phyloP scores from a whole-genome alignment of 2,888 invertebrate genomes.

The Camptogramma bilineatum region DNA sequence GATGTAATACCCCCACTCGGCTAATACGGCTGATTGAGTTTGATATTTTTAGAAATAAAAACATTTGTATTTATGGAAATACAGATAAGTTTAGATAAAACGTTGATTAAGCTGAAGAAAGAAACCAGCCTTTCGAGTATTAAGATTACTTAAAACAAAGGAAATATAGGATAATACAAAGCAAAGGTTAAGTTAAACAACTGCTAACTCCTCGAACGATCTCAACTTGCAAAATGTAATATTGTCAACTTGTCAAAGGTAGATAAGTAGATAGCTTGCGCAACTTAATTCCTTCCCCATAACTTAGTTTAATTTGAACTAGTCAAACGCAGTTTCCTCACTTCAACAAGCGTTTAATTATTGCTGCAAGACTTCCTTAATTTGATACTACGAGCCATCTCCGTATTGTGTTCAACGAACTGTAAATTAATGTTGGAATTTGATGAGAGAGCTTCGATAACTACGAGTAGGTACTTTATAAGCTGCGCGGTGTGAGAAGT shows the following conservation, averaged over 20 bases:
- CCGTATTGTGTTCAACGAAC: constrained; percentile 61
- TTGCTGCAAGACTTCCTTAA: constrained; percentile 72
- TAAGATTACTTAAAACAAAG: no score
- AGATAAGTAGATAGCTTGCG: constrained; percentile 53
- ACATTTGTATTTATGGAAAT: no score
- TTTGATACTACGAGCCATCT: constrained; percentile 69
- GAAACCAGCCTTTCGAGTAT: no score
- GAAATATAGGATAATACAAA: no score
- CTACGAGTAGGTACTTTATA: constrained; percentile 1
- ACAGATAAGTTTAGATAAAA: no score
- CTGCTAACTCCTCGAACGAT: constrained; percentile 13
- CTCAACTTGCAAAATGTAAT: constrained; percentile 31
- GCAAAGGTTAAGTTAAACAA: no score
- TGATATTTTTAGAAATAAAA: no score
- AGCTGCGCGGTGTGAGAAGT: background rate
- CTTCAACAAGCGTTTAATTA: constrained; percentile 66
- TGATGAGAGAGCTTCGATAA: constrained; percentile 26
- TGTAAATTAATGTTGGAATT: constrained; percentile 52
- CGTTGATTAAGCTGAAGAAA: no score
- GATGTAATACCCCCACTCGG: no score
- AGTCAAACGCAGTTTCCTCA: constrained; percentile 69
- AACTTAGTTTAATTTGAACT: constrained; percentile 75
- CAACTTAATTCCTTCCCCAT: constrained; percentile 70
- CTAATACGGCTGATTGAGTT: no score
- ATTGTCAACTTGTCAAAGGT: constrained; percentile 53